phyloP scores from a whole-genome alignment of 2,797 vertebrate species.

The Peromyscus nudipes region DNA sequence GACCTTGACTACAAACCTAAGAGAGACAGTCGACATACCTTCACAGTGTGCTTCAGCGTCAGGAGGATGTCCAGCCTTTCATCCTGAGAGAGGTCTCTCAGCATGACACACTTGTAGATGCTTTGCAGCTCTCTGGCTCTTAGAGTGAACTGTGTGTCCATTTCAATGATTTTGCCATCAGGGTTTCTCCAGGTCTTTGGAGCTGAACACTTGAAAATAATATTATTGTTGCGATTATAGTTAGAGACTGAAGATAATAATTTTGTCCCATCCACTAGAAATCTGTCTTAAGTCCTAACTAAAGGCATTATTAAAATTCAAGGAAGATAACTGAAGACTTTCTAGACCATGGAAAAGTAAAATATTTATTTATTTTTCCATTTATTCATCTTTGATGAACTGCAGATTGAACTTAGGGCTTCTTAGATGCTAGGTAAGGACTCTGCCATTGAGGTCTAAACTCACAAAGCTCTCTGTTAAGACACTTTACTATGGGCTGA shows the following conservation, averaged over 20 bases:
- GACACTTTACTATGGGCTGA: background rate
- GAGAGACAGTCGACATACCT: constrained; percentile 87
- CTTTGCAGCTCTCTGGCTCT: constrained; percentile 92
- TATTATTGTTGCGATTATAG: constrained; percentile 71
- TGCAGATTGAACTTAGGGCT: background rate
- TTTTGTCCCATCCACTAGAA: constrained; percentile 57
- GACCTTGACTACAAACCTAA: background rate
- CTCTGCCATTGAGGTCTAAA: background rate
- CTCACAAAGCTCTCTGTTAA: background rate
- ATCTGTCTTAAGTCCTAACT: constrained; percentile 43
- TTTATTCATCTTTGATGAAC: background rate
- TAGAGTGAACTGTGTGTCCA: constrained; percentile 92
- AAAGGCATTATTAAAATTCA: constrained; percentile 53
- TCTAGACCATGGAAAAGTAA: background rate
- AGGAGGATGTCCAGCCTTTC: constrained; percentile 90
- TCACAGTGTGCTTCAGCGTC: constrained; percentile 92
- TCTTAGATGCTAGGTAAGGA: background rate
- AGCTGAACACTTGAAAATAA: constrained; percentile 91
- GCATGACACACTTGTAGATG: constrained; percentile 91
- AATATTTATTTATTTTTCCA: background rate
- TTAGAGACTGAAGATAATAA: constrained; percentile 65
- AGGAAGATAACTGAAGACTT: constrained; percentile 47
- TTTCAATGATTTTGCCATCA: constrained; percentile 91
- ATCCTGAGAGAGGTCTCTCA: constrained; percentile 86
- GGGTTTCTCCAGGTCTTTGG: constrained; percentile 91